Conservation (phyloP, 1,140 invertebrate genomes). For the Drosophila ercepeae region DNA sequence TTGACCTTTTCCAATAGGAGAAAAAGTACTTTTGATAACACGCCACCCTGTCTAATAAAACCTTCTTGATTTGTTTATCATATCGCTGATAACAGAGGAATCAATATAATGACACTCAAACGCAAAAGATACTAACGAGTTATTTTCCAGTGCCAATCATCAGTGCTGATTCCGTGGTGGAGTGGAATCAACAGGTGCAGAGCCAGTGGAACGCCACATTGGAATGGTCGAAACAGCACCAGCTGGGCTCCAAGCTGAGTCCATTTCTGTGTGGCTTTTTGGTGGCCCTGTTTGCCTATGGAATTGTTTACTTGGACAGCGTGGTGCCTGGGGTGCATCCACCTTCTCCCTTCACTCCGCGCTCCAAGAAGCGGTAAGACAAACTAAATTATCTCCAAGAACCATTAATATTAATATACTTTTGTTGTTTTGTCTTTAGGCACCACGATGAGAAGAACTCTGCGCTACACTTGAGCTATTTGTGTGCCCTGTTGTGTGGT, state of each 20-base stretch:
- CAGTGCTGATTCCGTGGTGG: conserved; percentile 37
- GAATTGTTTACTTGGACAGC: conserved; percentile 85
- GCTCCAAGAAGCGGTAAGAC: conserved; percentile 63
- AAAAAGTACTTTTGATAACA: neutral
- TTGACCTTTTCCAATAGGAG: neutral
- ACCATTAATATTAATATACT: conserved; percentile 8
- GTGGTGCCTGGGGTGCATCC: conserved; percentile 84
- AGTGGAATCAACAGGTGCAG: conserved; percentile 46
- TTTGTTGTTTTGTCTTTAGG: conserved; percentile 40
- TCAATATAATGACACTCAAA: conserved; percentile 33
- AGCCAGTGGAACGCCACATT: conserved; percentile 35
- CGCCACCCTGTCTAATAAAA: conserved; percentile 2
- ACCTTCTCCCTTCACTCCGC: conserved; percentile 84
- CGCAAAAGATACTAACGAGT: conserved; percentile 27
- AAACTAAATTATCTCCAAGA: neutral
- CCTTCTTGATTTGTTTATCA: conserved; percentile 43
- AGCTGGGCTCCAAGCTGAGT: conserved; percentile 50
- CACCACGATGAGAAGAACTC: conserved; percentile 34
- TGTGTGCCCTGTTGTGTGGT: conserved; percentile 57
- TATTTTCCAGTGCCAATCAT: conserved; percentile 60
- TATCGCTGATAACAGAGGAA: conserved; percentile 38
- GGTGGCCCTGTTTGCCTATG: conserved; percentile 81
- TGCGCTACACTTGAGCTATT: conserved; percentile 58
- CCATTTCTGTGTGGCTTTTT: conserved; percentile 68
- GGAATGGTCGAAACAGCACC: conserved; percentile 52